Evolutionary conservation across 1,140 invertebrate genomes (phyloP), one percentile per base, ranked within the genome.

Genomic region (Solenopsis invicta): DNA sequence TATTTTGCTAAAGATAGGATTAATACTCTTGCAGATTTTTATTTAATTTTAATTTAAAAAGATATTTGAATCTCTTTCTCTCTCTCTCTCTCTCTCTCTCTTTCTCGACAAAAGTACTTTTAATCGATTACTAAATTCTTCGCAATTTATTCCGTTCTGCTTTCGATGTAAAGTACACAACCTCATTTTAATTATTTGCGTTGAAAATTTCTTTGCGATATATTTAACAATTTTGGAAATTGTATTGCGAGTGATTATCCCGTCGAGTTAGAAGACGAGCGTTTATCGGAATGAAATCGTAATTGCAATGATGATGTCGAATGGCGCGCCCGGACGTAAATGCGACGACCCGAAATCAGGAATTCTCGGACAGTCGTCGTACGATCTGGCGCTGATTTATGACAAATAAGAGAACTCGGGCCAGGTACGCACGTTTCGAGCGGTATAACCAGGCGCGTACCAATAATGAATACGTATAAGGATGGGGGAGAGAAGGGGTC

Each of bases 401-500:
- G 92, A 94, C 93, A 94, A 94, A 94, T 93, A 94, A 94, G 91
- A 94, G 92, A 91, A 92, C 91, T 91, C 91, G 88, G 88, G 81
- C 88, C 89, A 88, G 91, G 77, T 81, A 89, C 89, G 90, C 86
- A 91, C 91, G 89, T 92, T 91, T 91, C 90, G 85, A 92, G 87
- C 87, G 88, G 87, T 75, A 93, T 93, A 93, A 91, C 91, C 91
- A 92, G 89, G 90, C 92, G 91, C 91, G 93, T 92, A 92, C 91
- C 92, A 93, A 94, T 94, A 94, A 94, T 94, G 94, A 94, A 94
- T 94, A 94, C 93, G 92, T 94, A 94, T 94, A 94, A 94, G 94
- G 93, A 90, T 89, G 92, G 90, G 90, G 92, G 88, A 89, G 88
- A 84, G 37, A 84, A 41, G 41, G 69, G 62, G 62, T 54, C 59